Evolutionary conservation across 1,140 invertebrate genomes (phyloP).

Genomic region (Archivesica marissinica): DNA sequence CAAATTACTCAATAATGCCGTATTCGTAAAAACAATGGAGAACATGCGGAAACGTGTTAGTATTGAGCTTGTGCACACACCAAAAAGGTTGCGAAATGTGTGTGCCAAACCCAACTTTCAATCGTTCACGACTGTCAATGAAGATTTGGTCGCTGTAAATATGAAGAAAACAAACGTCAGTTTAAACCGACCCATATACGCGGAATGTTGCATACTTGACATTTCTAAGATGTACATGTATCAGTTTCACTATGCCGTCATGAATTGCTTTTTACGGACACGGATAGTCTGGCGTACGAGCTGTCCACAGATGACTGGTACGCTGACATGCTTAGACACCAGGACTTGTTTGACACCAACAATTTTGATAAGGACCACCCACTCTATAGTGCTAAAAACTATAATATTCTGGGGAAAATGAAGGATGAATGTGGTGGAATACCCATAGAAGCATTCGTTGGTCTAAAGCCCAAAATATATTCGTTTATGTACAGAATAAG

Average conservation of each 20-base stretch:
- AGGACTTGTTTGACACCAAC: conserved; percentile 16
- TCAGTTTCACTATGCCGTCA: conserved; percentile 77
- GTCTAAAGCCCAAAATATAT: conserved; percentile 22
- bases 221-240: conserved; percentile 74
- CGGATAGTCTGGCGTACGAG: conserved; percentile 82
- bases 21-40: conserved; percentile 85
- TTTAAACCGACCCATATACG: conserved; percentile 72
- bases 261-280: conserved; percentile 83
- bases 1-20: conserved; percentile 78
- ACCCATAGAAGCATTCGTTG: conserved; percentile 4
- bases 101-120: conserved; percentile 81
- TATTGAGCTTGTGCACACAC: conserved; percentile 64
- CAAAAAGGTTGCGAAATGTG: conserved; percentile 68
- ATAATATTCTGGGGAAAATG: conserved; percentile 1
- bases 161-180: conserved; percentile 64
- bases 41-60: conserved; percentile 73
- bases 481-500: not conserved
- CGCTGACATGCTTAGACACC: conserved; percentile 20
- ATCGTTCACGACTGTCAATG: conserved; percentile 78
- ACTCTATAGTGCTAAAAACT: not conserved
- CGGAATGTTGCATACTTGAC: conserved; percentile 70
- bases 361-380: conserved; percentile 37
- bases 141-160: conserved; percentile 61
- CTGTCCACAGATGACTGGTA: conserved; percentile 81
- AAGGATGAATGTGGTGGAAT: too few relatives aligned